Evolutionary conservation across 2,888 invertebrate genomes (phyloP).

Genomic region (Ennomos fuscantarius): DNA sequence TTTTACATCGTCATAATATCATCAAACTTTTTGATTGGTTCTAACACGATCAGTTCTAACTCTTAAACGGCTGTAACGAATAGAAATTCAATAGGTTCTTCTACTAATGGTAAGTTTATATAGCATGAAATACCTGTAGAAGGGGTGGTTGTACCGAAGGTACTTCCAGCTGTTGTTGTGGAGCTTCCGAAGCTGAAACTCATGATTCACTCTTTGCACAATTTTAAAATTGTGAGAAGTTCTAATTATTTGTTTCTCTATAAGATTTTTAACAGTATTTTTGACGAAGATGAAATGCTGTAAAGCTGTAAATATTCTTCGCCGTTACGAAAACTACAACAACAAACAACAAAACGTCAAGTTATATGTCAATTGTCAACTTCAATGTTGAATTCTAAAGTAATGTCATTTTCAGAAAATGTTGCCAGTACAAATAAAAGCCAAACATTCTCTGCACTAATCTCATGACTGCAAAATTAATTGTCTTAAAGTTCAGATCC

Average conservation of each 20-base stretch:
- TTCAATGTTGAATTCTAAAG: too few relatives aligned
- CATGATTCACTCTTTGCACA: constrained; percentile 48
- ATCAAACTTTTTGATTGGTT: neutral
- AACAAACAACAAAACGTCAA: constrained; percentile 41
- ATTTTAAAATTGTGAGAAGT: neutral
- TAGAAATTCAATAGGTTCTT: too few relatives aligned
- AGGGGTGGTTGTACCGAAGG: constrained; percentile 67
- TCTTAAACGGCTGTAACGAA: too few relatives aligned
- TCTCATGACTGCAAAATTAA: too few relatives aligned
- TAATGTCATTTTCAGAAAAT: too few relatives aligned
- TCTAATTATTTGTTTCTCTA: neutral
- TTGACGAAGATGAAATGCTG: neutral
- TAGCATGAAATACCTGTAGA: constrained; percentile 57
- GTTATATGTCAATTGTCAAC: neutral
- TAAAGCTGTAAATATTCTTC: constrained; percentile 26
- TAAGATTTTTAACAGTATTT: neutral
- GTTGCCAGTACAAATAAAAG: too few relatives aligned
- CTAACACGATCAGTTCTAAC: too few relatives aligned
- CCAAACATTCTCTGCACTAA: too few relatives aligned
- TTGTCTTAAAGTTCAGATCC: too few relatives aligned
- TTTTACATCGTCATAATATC: constrained; percentile 1
- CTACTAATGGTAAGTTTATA: neutral
- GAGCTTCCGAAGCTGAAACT: constrained; percentile 65
- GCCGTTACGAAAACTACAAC: constrained; percentile 29
- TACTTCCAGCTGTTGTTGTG: constrained; percentile 62